Base-by-base conservation (phyloP, 2,888 invertebrate species). In the Brachyopa scutellaris region DNA sequence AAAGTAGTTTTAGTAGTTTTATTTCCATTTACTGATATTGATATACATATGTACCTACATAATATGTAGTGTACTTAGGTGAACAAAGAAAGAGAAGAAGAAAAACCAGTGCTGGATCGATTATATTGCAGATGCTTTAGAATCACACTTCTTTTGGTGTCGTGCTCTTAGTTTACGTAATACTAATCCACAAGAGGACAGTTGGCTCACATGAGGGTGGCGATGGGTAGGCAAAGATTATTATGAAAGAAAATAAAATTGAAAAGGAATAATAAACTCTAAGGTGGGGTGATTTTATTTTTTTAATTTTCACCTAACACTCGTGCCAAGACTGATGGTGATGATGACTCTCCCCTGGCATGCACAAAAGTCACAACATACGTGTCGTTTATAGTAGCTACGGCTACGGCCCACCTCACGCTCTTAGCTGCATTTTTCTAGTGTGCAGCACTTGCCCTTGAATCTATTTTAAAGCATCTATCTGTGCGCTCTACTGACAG, bases 381-480 rank as follows among this genome's bases (percentile, higher is more conserved):
- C 55, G 61, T 77, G 53, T 29, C 64, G 59, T 66, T 74, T 61
- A 40, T 66, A 77, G 69, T 70, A 66, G 70, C 59, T 38, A 29
- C 45, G n/a, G 17, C 21, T 15, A 8, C 15, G 45, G 31, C 47
- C 33, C 70, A 82, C 51, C 70, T 59, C 59, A 47, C 17, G 13
- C 29, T 77, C 19, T 69, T n/a, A n/a, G 49, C 26, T 82, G 72
- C 66, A 70, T 40, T 57, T 76, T 49, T 72, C 53, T 77, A 77
- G 66, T 70, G 38, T 82, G 82, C 82, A 77, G 72, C 70, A 82
- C 77, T 82, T 82, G 77, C 77, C 82, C 82, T 82, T 82, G 82
- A 82, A 82, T 82, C 82, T 82, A 82, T 82, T 82, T 82, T 72
- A 82, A 77, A 66, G 61, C 70, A 70, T 77, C 26, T 26, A 26